These are phyloP conservation scores for Scomber scombrus DNA, from an alignment of 2,113 vertebrate genomes.

Conservation along the genomic window DNA sequence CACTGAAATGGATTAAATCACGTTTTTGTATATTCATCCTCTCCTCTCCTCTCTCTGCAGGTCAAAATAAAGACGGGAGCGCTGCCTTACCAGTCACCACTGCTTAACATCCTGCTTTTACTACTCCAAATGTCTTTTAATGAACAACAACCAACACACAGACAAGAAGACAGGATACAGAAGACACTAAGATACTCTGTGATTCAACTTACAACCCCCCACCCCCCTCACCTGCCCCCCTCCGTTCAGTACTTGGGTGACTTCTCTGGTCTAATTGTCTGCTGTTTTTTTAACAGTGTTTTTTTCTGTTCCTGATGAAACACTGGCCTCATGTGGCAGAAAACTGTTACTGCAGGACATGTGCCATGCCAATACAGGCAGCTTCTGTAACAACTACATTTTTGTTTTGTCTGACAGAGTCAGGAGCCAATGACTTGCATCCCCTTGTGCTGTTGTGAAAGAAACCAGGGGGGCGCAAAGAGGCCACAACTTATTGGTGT, in stretches of 20 bases:
- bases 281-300: conserved; percentile 32
- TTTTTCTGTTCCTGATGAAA: conserved; percentile 63
- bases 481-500: conserved; percentile 12
- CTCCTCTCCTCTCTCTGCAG: conserved; percentile 51
- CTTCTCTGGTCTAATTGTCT: conserved; percentile 31
- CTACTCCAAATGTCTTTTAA: conserved; percentile 49
- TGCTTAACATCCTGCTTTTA: conserved; percentile 53
- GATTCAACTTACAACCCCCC: conserved; percentile 7
- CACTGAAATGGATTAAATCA: too few species aligned
- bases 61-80: conserved; percentile 77
- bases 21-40: neutral
- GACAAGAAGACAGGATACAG: conserved; percentile 39
- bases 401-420: neutral
- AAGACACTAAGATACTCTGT: conserved; percentile 28
- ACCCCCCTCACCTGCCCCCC: neutral
- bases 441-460: conserved; percentile 22
- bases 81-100: conserved; percentile 69
- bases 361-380: neutral
- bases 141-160: conserved; percentile 41
- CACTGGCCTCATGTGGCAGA: conserved; percentile 72
- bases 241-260: conserved; percentile 14
- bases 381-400: neutral
- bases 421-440: conserved; percentile 35
- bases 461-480: conserved; percentile 44
- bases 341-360: conserved; percentile 53